Evolutionary conservation across 2,113 vertebrate species (phyloP), one percentile per base, ranked within the genome.

Genomic region (Scytalopus superciliaris): DNA sequence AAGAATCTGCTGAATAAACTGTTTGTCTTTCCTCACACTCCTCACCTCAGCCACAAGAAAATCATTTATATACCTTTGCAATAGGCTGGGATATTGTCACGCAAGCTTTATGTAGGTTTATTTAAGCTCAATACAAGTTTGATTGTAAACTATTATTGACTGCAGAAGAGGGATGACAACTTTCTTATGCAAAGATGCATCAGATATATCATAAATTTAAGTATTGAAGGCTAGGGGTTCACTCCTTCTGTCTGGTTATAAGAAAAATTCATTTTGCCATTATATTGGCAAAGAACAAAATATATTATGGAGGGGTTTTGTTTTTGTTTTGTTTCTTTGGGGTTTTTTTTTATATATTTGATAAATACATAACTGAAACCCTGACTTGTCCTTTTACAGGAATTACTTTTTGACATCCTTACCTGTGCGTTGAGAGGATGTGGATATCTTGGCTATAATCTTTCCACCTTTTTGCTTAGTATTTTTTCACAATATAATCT

Each of bases 401-500:
- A 70, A 88, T 79, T 90, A 59, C 31, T 79, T 94, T 91, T 84
- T 67, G 55, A 35, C 40, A 44, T 79, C 27, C 39, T 82, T 79
- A 90, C 52, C 50, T 75, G 42, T 69, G 22, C 18, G 64, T 74
- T 17, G 35, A 49, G 59, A 33, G 24, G 21, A 53, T 50, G 33
- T 44, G 56, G 63, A 39, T 45, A 93, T 33, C 60, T 89, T 64
- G 55, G 55, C 28, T 81, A 85, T 35, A 84, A 55, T 64, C 68
- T 96, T 19, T 87, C 42, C 53, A 73, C 42, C 60, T 91, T 50
- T 72, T 72, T 67, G 5, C n/a, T 84, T 97, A 93, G 60, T 45
- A 86, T 95, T 97, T 97, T 93, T 80, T 49, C 60, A 88, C 64
- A 88, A 49, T 93, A 92, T 69, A 66, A 59, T 96, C n/a, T 93